A percentile compares a stretch with the other conserved stretches of the same genome.
Conservation (phyloP, 2,113 vertebrate species). For the Cepphus grylle region DNA sequence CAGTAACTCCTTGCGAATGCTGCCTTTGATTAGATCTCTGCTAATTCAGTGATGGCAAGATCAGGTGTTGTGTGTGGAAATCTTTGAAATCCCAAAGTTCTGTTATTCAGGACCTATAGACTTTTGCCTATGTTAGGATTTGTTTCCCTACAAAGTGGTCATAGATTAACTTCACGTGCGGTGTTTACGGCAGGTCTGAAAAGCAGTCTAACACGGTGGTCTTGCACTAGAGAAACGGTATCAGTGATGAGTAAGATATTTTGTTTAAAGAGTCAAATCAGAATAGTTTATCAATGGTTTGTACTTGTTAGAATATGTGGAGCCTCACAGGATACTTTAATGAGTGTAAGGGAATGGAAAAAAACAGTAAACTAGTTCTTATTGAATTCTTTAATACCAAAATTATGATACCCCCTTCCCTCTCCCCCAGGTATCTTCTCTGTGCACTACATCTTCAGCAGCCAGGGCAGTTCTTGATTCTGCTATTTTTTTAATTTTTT, state of each 20-base stretch:
- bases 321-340: neutral
- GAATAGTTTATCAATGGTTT: neutral
- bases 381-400: neutral
- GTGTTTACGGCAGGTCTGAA: neutral
- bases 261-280: neutral
- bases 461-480: neutral
- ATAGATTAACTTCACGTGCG: neutral
- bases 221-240: neutral
- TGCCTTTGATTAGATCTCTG: neutral
- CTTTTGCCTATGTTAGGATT: neutral
- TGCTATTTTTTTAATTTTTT: neutral
- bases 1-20: neutral
- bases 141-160: neutral
- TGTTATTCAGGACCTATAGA: neutral
- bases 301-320: neutral
- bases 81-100: neutral
- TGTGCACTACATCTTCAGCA: neutral
- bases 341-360: neutral
- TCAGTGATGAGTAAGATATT: neutral
- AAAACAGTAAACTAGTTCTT: neutral
- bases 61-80: neutral
- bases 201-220: neutral
- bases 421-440: neutral
- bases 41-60: neutral
- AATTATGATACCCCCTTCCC: fast-evolving